Conservation (phyloP, 2,888 invertebrate species). For the Meghimatium bilineatum region DNA sequence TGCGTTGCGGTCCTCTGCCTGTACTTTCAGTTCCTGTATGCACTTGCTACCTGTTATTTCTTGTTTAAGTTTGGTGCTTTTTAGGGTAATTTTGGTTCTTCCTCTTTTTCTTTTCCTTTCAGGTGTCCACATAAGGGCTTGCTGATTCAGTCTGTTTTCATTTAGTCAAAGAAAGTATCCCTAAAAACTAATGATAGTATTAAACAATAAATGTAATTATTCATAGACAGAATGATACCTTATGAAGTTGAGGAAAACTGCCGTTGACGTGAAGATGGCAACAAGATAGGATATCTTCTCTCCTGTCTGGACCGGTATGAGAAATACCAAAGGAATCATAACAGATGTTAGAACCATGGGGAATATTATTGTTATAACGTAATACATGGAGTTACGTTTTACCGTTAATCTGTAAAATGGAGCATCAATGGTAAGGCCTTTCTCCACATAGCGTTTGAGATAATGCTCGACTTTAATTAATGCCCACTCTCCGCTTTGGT, state of each 20-base stretch:
- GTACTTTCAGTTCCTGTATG: no score
- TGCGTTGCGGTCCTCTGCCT: no score
- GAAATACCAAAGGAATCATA: conserved; percentile 19
- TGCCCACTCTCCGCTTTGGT: conserved; percentile 1
- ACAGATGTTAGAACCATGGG: conserved; percentile 19
- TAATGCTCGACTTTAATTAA: background rate
- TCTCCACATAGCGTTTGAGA: background rate
- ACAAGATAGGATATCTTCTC: conserved; percentile 25
- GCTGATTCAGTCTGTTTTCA: no score
- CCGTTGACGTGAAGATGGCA: conserved; percentile 20
- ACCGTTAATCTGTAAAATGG: background rate
- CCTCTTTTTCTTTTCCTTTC: no score
- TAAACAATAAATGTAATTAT: no score
- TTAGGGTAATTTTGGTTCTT: no score
- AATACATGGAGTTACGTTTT: background rate
- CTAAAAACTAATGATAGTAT: no score
- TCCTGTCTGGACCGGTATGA: conserved; percentile 11
- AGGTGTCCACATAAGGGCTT: no score
- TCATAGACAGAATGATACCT: background rate
- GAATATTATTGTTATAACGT: conserved; percentile 24
- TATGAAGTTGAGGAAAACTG: conserved; percentile 18
- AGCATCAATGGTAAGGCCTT: background rate
- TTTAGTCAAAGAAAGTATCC: no score
- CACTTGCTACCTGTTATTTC: no score
- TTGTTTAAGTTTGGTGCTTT: no score